Evolutionary conservation across 2,113 vertebrate genomes (phyloP).

Genomic region (Dissostichus mawsoni): DNA sequence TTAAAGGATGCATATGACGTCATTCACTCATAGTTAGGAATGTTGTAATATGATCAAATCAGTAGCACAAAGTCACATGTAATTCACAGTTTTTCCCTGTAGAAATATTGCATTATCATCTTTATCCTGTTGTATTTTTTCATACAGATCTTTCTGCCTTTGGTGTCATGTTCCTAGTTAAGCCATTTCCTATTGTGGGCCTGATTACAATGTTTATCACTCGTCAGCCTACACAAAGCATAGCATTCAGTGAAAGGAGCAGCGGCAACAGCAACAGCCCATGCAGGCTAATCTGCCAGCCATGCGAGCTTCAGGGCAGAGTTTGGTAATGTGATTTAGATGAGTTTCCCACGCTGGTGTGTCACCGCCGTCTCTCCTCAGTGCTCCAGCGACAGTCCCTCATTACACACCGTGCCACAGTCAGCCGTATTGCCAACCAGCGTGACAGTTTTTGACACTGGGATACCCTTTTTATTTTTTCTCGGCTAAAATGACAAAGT

Average conservation of each 20-base stretch:
- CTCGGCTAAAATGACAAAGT: conserved; percentile 30
- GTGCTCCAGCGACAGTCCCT: conserved; percentile 73
- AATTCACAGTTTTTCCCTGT: conserved; percentile 3
- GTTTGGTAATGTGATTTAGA: conserved; percentile 83
- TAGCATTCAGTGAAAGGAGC: conserved; percentile 48
- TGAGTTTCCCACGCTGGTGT: conserved; percentile 78
- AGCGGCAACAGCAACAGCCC: conserved; percentile 51
- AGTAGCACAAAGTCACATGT: neutral
- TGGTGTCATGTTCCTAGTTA: conserved; percentile 56
- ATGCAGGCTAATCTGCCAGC: conserved; percentile 76
- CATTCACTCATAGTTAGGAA: conserved; percentile 16
- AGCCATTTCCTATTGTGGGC: conserved; percentile 40
- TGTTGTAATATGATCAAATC: conserved; percentile 16
- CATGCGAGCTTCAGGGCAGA: conserved; percentile 70
- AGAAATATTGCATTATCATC: conserved; percentile 2
- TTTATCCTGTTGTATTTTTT: conserved; percentile 22
- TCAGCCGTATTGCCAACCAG: conserved; percentile 65
- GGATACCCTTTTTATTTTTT: conserved; percentile 58
- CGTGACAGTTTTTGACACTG: conserved; percentile 74
- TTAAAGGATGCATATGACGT: neutral
- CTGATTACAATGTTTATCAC: conserved; percentile 76
- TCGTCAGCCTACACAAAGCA: conserved; percentile 62
- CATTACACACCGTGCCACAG: conserved; percentile 77
- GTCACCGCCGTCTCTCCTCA: conserved; percentile 74
- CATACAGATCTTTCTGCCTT: conserved; percentile 11